Base-by-base conservation (phyloP, 1,140 invertebrate species). In the Drosophila repleta region DNA sequence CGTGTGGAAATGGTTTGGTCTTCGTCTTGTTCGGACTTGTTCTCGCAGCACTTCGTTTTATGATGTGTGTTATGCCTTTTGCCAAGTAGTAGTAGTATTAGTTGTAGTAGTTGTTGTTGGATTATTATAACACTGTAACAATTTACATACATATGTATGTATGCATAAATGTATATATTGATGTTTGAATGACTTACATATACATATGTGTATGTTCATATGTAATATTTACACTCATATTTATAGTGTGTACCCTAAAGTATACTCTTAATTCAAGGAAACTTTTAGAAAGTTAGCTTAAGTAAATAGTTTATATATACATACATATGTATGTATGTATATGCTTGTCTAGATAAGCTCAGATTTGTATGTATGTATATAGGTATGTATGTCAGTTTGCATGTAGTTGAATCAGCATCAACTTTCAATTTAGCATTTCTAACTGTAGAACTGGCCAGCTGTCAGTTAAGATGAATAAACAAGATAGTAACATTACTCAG, bases 51-150 rank as follows among this genome's bases (percentile, higher is more conserved):
- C 62, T 71, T 71, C 68, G 53, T 43, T 71, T 71, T 71, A 65
- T 71, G 61, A 65, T 72, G 62, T 72, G 62, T 72, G 63, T 72
- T 66, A 66, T 67, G 69, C 69, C 63, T 64, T 67, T 35, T 53
- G 62, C 63, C 13, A 65, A 65, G 58, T 65, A 62, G 32, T 35
- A 35, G 32, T n/a, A n/a, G n/a, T n/a, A n/a, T n/a, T n/a, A n/a
- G n/a, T n/a, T n/a, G n/a, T n/a, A n/a, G n/a, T n/a, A n/a, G n/a
- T n/a, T n/a, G n/a, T n/a, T n/a, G n/a, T 13, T 35, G 64, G 68
- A 45, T 53, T 71, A 65, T 43, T 57, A 65, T 35, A 57, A 71
- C 62, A 71, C 53, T 71, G 62, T 43, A 65, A 70, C 68, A 66
- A 13, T 46, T 13, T 29, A 45, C 53, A 35, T 21, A 60, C 39